These are phyloP conservation scores for Schizotus pectinicornis DNA, from an alignment of 2,888 invertebrate genomes.

Conservation along the genomic window DNA sequence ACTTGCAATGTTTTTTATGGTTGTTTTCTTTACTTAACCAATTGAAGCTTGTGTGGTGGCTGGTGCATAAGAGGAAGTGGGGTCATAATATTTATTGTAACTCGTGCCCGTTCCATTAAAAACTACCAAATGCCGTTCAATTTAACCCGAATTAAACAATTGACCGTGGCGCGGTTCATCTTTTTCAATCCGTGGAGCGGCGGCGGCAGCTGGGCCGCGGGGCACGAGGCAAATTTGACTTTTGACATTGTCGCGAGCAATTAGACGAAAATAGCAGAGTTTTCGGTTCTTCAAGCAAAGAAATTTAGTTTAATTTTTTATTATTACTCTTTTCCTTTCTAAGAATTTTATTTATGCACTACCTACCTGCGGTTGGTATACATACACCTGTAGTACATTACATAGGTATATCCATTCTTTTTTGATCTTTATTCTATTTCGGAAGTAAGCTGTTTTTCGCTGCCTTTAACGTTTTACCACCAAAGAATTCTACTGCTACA, in stretches of 20 bases:
- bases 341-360: too few species aligned
- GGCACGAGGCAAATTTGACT: conserved; percentile 31
- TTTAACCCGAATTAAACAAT: conserved; percentile 56
- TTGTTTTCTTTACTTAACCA: conserved; percentile 48
- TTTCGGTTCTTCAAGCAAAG: too few species aligned
- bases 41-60: conserved; percentile 42
- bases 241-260: conserved; percentile 13
- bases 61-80: conserved; percentile 51
- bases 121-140: conserved; percentile 55
- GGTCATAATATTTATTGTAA: conserved; percentile 58
- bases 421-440: too few species aligned
- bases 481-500: too few species aligned
- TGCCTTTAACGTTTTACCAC: too few species aligned
- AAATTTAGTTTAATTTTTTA: too few species aligned
- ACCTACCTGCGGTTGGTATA: too few species aligned
- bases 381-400: too few species aligned
- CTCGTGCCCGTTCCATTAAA: conserved; percentile 56
- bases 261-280: too few species aligned
- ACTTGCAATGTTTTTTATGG: conserved; percentile 21
- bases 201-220: conserved; percentile 12
- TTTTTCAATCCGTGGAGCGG: conserved; percentile 15
- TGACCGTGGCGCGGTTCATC: conserved; percentile 45
- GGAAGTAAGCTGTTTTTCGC: too few species aligned
- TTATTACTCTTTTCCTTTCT: too few species aligned
- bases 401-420: too few species aligned